A percentile compares a stretch with the other conserved stretches of the same genome.
Conservation (phyloP, 2,113 vertebrate species). For the Gasterosteus nipponicus region DNA sequence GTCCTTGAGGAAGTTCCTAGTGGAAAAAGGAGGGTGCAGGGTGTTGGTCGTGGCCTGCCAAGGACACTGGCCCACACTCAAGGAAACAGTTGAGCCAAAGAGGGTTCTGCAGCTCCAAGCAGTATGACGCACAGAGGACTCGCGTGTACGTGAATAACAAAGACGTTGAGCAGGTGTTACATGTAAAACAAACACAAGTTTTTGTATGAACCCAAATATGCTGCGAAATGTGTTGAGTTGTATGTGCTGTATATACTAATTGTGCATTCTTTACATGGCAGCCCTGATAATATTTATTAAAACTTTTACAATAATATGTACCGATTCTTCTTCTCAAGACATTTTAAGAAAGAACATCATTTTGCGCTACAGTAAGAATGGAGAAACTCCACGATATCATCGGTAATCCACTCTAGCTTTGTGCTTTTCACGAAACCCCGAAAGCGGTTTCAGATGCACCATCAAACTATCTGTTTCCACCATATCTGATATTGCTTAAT, state of each 20-base stretch:
- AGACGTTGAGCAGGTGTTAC: not conserved
- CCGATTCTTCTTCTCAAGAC: not conserved
- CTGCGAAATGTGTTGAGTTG: slow-evolving; percentile 5
- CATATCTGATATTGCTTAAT: not conserved
- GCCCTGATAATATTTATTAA: not conserved
- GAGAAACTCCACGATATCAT: not conserved
- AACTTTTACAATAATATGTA: not conserved
- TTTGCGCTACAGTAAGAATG: not conserved
- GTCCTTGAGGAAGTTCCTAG: slow-evolving; percentile 57
- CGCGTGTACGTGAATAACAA: not conserved
- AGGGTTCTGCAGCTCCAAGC: slow-evolving; percentile 36
- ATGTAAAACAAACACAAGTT: not conserved
- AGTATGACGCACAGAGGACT: not conserved
- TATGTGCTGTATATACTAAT: slow-evolving; percentile 16
- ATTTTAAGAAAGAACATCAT: not conserved
- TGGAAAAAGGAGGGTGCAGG: slow-evolving; percentile 48
- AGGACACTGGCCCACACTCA: slow-evolving; percentile 34
- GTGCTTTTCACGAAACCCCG: not conserved
- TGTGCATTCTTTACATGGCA: not conserved
- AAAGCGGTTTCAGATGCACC: not conserved
- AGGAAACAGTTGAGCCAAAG: slow-evolving; percentile 7
- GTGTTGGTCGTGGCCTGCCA: slow-evolving; percentile 52
- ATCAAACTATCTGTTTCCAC: slow-evolving; percentile 9
- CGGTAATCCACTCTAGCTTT: not conserved
- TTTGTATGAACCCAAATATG: slow-evolving; percentile 21